These are phyloP conservation scores for Caracal caracal DNA, from an alignment of 2,113 vertebrate genomes.

Conservation along the genomic window DNA sequence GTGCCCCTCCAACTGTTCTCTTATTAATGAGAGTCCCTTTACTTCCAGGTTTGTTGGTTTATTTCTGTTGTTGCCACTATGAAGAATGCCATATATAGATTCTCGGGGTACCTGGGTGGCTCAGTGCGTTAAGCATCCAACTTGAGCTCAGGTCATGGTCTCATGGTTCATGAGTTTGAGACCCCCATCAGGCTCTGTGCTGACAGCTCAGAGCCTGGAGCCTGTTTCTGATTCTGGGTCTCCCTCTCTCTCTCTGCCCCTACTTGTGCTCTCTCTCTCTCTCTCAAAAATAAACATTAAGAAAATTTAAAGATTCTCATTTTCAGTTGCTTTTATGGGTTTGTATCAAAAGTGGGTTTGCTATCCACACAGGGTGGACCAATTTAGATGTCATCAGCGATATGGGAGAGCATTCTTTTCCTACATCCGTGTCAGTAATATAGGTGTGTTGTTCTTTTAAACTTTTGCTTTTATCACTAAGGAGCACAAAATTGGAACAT, in stretches of 20 bases:
- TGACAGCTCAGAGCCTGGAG: no score
- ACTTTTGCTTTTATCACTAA: background rate
- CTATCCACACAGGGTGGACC: background rate
- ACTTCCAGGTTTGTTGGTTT: background rate
- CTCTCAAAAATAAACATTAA: no score
- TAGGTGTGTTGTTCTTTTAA: background rate
- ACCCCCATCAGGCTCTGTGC: accelerated
- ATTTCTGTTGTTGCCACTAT: background rate
- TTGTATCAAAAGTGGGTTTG: background rate
- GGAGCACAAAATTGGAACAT: background rate
- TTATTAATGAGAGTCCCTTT: background rate
- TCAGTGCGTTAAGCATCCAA: no score
- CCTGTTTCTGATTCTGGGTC: no score
- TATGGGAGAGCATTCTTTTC: background rate
- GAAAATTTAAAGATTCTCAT: background rate
- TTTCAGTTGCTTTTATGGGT: background rate
- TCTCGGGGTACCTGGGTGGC: background rate
- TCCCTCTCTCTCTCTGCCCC: no score
- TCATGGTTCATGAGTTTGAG: no score
- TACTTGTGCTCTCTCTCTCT: no score
- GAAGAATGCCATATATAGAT: background rate
- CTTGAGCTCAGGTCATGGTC: no score
- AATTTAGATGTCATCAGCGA: background rate
- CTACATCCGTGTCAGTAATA: background rate
- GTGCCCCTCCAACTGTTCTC: background rate